phyloP scores from a whole-genome alignment of 2,113 vertebrate genomes.

The Diphyllodes magnificus region DNA sequence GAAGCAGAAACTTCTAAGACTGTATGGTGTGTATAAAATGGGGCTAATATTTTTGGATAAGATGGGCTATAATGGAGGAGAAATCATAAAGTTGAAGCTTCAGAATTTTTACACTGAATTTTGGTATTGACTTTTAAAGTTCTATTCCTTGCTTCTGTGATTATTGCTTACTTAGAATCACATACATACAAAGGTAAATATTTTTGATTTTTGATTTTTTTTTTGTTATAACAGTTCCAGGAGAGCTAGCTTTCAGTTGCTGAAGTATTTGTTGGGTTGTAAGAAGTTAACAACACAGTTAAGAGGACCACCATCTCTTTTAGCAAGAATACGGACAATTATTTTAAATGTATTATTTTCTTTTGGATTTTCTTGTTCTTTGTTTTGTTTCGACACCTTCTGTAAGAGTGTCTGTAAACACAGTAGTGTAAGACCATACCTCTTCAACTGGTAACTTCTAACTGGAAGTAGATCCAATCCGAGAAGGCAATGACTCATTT shows the following conservation, averaged over 20 bases:
- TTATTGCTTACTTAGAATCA: background rate
- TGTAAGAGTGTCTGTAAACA: background rate
- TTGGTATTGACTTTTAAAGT: background rate
- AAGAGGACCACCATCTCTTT: background rate
- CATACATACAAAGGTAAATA: background rate
- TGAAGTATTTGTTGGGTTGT: background rate
- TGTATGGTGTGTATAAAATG: background rate
- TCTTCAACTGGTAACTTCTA: background rate
- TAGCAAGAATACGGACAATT: background rate
- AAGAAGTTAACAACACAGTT: background rate
- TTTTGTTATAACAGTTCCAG: background rate
- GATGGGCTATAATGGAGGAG: background rate
- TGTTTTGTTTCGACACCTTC: rapidly evolving
- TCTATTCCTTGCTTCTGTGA: background rate
- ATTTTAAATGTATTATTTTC: background rate
- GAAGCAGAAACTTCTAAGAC: background rate
- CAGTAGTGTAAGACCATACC: background rate
- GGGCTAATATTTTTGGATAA: background rate
- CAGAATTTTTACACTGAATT: background rate
- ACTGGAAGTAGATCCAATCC: background rate
- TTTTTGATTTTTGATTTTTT: background rate
- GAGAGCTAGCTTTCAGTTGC: background rate
- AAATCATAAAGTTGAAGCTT: background rate
- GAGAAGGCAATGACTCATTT: background rate
- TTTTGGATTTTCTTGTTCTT: background rate